Base-by-base conservation (phyloP, 2,888 invertebrate species). In the Euzophera pinguis region DNA sequence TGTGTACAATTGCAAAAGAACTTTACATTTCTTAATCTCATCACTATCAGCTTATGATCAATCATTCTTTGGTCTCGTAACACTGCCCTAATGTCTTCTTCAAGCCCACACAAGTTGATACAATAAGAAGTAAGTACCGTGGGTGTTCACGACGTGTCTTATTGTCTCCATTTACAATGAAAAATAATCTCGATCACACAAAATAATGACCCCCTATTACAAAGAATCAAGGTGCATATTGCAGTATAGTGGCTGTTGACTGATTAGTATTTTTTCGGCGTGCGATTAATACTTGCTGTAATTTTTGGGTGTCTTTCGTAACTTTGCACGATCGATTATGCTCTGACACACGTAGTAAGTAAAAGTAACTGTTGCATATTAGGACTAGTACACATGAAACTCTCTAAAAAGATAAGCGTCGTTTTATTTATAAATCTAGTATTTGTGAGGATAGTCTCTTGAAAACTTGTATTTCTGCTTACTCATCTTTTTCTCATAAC, bases 81-180 rank as follows among this genome's bases (percentile, higher is more conserved):
- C 13, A 8, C 32, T 45, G 45, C 45, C 27, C 45, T 45, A 45
- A 45, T 45, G 32, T 45, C 45, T 45, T 45, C 45, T 45, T 45
- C 45, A 14, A 34, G 32, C 45, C 45, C 45, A 45, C 45, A 10
- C 32, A 4, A 32, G 14, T 32, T 3, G 3, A 22, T 2, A 22
- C 22, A 22, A 22, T 22, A 22, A 22, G 22, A 22, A 22, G 5
- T 22, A 22, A 22, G 5, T 22, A 22, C 22, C 22, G 22, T 22
- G 22, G 22, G 22, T 22, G 22, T 22, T 32, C 45, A 32, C 45
- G 5, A 7, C 4, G 14, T 32, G 14, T 45, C 45, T 45, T 45
- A 45, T 45, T 45, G 43, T 43, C 43, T 43, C 43, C 42, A 42
- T n/a, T 29, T 43, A 43, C 43, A 29, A 29, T 43, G 29, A 43